Percentiles rank a stretch among this genome's conserved stretches.
Evolutionary conservation across 2,113 vertebrate genomes (phyloP).

Genomic region (Ranitomeya imitator): DNA sequence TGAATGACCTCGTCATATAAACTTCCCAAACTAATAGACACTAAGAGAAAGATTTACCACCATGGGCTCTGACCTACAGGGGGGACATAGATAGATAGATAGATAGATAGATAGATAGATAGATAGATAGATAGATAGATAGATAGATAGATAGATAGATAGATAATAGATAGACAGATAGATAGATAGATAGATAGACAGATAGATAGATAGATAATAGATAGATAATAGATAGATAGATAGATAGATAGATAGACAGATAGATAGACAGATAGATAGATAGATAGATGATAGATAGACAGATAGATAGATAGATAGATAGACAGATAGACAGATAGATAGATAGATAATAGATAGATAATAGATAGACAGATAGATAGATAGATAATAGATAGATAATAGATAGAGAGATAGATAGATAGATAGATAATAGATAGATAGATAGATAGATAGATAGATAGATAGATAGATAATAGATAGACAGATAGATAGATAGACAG

Average conservation of each 20-base stretch:
- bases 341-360: not conserved
- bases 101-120: not conserved
- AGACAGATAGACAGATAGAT: too few species aligned
- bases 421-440: too few species aligned
- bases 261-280: slow-evolving; percentile 12
- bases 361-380: too few species aligned
- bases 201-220: slow-evolving; percentile 2
- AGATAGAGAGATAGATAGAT: too few species aligned
- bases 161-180: not conserved
- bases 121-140: not conserved
- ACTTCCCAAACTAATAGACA: too few species aligned
- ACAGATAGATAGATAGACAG: not conserved
- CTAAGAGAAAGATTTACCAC: too few species aligned
- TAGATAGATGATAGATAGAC: not conserved
- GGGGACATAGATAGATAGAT: not conserved
- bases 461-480: slow-evolving; percentile 24
- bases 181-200: slow-evolving; percentile 9
- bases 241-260: slow-evolving; percentile 19
- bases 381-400: too few species aligned
- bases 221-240: slow-evolving; percentile 25
- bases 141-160: not conserved
- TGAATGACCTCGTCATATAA: too few species aligned
- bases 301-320: not conserved
- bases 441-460: not conserved
- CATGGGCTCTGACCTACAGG: too few species aligned